These are phyloP conservation scores for Macrosiphum euphorbiae DNA, from an alignment of 2,888 invertebrate genomes.

Conservation along the genomic window DNA sequence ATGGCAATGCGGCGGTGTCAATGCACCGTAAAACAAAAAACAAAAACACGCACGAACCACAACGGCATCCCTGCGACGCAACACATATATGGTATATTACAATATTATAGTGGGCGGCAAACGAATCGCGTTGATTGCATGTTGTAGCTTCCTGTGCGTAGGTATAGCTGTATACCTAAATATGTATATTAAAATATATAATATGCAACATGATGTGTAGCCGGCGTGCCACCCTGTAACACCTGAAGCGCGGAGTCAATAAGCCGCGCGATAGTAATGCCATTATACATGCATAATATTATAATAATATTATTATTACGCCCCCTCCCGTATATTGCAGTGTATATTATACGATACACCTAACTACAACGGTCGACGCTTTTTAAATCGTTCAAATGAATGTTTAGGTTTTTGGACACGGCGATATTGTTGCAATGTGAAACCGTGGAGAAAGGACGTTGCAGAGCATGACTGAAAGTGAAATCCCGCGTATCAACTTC, in stretches of 20 bases:
- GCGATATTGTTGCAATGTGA: slow-evolving; percentile 54
- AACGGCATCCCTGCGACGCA: slow-evolving; percentile 29
- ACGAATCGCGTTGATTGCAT: slow-evolving; percentile 26
- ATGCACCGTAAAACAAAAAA: slow-evolving; percentile 49
- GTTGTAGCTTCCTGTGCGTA: slow-evolving; percentile 46
- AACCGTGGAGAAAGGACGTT: slow-evolving; percentile 64
- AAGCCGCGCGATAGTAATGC: slow-evolving; percentile 20
- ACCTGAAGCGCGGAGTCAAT: slow-evolving; percentile 39
- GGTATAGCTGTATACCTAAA: not conserved
- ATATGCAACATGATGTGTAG: not conserved
- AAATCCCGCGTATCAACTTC: slow-evolving; percentile 52
- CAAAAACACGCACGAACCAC: slow-evolving; percentile 36
- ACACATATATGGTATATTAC: not conserved
- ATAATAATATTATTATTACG: not conserved
- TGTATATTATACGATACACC: not conserved
- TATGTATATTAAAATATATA: not conserved
- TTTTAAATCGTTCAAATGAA: slow-evolving; percentile 2
- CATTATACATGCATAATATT: not conserved
- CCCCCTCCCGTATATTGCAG: not conserved
- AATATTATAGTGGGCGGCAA: slow-evolving; percentile 25
- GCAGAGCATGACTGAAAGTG: slow-evolving; percentile 63
- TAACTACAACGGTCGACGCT: not conserved
- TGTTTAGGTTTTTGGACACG: slow-evolving; percentile 45
- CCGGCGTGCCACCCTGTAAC: slow-evolving; percentile 4
- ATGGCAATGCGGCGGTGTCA: slow-evolving; percentile 21